Percentiles rank a stretch among this genome's conserved stretches.
phyloP scores from a whole-genome alignment of 2,113 vertebrate genomes.

The Steatornis caripensis region DNA sequence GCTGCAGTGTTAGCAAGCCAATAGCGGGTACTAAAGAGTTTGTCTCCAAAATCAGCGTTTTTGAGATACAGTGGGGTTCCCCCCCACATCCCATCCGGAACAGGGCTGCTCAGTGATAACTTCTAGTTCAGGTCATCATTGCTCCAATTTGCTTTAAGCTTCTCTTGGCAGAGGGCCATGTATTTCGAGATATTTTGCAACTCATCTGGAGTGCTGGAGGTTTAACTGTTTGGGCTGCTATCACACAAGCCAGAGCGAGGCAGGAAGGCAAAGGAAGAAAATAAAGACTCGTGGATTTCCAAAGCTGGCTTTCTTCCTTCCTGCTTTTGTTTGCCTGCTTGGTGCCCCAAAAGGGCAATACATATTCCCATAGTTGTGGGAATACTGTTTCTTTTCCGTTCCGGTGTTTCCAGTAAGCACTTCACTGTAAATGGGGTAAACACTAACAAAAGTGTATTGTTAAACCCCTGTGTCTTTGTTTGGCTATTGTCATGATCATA shows the following conservation, averaged over 20 bases:
- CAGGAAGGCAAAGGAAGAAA: slow-evolving; percentile 40
- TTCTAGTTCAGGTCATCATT: neutral
- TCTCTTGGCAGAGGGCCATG: neutral
- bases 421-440: neutral
- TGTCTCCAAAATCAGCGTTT: neutral
- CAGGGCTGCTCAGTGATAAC: neutral
- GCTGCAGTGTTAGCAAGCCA: neutral
- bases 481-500: slow-evolving; percentile 4
- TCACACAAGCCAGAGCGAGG: neutral
- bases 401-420: slow-evolving; percentile 1
- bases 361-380: slow-evolving; percentile 25
- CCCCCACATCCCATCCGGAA: neutral
- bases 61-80: neutral
- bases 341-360: neutral
- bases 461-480: neutral
- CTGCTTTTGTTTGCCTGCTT: slow-evolving; percentile 44
- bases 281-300: neutral
- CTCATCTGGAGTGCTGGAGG: neutral
- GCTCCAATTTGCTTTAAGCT: neutral
- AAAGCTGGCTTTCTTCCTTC: slow-evolving; percentile 55
- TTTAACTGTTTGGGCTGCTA: neutral
- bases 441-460: slow-evolving; percentile 2
- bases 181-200: slow-evolving; percentile 6
- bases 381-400: slow-evolving; percentile 31
- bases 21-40: neutral